Evolutionary conservation across 2,888 invertebrate genomes (phyloP), one percentile per base, ranked within the genome.

Genomic region (Marronus borbonicus): DNA sequence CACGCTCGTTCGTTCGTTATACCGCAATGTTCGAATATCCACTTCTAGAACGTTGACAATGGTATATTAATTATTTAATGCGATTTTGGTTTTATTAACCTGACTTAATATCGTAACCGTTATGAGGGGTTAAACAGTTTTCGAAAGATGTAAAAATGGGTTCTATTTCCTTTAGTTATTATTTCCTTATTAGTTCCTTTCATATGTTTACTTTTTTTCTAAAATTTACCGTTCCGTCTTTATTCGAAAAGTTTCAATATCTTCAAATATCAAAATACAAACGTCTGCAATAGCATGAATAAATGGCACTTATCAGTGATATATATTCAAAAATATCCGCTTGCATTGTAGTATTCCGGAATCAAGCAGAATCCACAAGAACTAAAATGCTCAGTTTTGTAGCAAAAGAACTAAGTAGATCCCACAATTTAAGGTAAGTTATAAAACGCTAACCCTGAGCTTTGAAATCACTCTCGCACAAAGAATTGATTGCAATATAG

Each of bases 211-310:
- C 28, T 62, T 28, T 68, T 50, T 28, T 3, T 68, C 68, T 31
- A 68, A 50, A 68, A 50, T 50, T 68, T n/a, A 68, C 12, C 68
- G 20, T 50, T 50, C 24, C 28, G 49, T 50, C 49, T 31, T 68
- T n/a, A n/a, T n/a, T 28, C n/a, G 50, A 28, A 68, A 68, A 50
- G 28, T 68, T 68, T 68, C 52, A 68, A 68, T 52, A 68, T 68
- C 24, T 68, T 68, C 28, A 28, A 50, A 50, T 68, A 50, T 50
- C 28, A n/a, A 52, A 3, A 68, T 68, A 50, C 68, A 24, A 68
- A 68, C 68, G 49, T 68, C 50, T 68, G 28, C n/a, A 52, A 50
- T 68, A 52, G n/a, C 52, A 4, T 68, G 24, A 28, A 68, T 36
- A 44, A 66, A 66, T 12, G 50, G 28, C 12, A 17, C 50, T 39